Percentiles rank a stretch among this genome's conserved stretches.
Conservation (phyloP, 2,113 vertebrate species). For the human (Homo sapiens) region DNA sequence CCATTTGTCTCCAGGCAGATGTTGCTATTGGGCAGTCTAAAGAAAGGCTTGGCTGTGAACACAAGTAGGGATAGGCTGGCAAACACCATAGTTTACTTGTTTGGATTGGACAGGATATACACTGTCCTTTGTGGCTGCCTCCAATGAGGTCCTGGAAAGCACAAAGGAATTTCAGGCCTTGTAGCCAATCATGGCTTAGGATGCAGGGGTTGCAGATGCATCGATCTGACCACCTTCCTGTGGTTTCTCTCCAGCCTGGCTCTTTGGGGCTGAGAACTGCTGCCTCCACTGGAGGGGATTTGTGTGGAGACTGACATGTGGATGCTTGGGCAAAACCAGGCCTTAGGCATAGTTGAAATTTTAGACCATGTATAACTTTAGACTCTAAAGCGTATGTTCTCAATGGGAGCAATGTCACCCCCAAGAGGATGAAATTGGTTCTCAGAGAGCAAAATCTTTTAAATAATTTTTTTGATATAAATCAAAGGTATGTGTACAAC, state of each 20-base stretch:
- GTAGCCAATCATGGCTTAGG: neutral
- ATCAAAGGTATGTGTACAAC: neutral
- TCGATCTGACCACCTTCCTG: neutral
- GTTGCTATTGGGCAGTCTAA: neutral
- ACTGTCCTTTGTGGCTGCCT: neutral
- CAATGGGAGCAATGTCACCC: neutral
- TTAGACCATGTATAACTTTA: too few species aligned
- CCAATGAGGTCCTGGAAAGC: neutral
- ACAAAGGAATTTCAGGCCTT: neutral
- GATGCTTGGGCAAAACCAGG: neutral
- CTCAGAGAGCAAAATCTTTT: neutral
- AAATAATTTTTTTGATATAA: neutral
- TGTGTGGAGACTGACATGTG: neutral
- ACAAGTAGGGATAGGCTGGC: neutral
- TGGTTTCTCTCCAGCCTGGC: neutral
- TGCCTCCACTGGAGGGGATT: neutral
- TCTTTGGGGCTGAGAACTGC: neutral
- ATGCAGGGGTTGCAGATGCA: fast-evolving
- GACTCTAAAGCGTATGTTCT: neutral
- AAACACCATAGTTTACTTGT: neutral
- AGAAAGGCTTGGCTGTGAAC: neutral
- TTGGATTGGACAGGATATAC: neutral
- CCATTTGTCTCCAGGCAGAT: neutral
- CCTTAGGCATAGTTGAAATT: neutral
- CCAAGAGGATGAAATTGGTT: neutral